Evolutionary conservation across 2,888 invertebrate species (phyloP).

Genomic region (Platycheirus rosarum): DNA sequence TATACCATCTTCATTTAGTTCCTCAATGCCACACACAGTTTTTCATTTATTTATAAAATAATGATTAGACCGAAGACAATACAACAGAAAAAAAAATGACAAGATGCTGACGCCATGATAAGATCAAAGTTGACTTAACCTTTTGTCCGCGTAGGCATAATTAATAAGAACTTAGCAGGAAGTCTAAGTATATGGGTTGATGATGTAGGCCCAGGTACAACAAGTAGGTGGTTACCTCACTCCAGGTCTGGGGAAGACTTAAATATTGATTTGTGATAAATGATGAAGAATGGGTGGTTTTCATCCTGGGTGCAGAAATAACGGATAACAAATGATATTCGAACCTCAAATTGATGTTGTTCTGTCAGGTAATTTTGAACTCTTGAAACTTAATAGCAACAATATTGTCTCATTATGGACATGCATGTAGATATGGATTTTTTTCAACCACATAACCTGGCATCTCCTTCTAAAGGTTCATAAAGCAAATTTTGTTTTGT

Average conservation of each 20-base stretch:
- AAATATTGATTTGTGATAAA: constrained; percentile 47
- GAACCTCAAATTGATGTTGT: constrained; percentile 63
- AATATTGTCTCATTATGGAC: constrained; percentile 31
- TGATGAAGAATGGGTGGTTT: constrained; percentile 17
- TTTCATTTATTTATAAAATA: constrained; percentile 38
- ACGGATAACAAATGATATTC: constrained; percentile 53
- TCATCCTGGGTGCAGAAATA: constrained; percentile 21
- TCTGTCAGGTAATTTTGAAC: constrained; percentile 42
- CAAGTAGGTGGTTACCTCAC: constrained; percentile 10
- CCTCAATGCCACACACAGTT: constrained; percentile 42
- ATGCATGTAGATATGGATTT: constrained; percentile 32
- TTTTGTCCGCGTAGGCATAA: constrained; percentile 50
- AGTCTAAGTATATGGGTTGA: constrained; percentile 27
- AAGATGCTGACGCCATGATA: constrained; percentile 14
- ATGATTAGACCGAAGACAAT: constrained; percentile 3
- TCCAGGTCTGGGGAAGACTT: constrained; percentile 20
- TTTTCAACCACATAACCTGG: constrained; percentile 29
- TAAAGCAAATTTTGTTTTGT: constrained; percentile 5
- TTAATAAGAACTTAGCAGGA: constrained; percentile 65
- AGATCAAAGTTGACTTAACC: constrained; percentile 49
- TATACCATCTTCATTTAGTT: constrained; percentile 27
- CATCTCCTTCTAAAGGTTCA: constrained; percentile 4
- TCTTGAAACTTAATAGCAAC: constrained; percentile 32
- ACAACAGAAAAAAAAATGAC: background rate
- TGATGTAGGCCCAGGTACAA: background rate